phyloP scores from a whole-genome alignment of 2,113 vertebrate species.

The Myotis davidii region DNA sequence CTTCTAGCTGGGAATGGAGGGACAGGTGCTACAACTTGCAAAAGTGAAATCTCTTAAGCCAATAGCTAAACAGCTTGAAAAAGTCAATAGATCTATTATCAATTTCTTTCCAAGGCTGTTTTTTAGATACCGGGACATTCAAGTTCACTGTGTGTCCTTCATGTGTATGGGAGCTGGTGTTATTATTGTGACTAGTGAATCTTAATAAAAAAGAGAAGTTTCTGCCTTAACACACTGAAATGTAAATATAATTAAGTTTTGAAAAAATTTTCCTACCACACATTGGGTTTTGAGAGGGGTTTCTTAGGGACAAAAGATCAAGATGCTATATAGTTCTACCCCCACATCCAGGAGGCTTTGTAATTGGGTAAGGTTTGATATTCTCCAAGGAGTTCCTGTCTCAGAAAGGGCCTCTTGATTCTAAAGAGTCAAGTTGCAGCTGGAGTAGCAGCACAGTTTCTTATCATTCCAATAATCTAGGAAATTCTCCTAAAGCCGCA shows the following conservation, averaged over 20 bases:
- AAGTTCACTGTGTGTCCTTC: not conserved
- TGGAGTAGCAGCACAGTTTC: not conserved
- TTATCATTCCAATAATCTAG: not conserved
- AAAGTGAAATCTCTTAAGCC: constrained; percentile 9
- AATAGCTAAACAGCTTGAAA: not conserved
- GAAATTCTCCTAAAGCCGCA: not conserved
- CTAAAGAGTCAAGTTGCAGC: not conserved
- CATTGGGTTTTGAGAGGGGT: not conserved
- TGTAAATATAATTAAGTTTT: not conserved
- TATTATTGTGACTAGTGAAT: not conserved
- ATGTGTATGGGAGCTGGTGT: not conserved
- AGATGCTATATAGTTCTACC: not conserved
- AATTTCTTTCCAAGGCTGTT: not conserved
- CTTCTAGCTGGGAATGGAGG: not conserved
- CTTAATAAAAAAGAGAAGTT: not conserved
- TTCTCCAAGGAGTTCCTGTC: not conserved
- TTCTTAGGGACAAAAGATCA: constrained; percentile 30
- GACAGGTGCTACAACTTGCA: not conserved
- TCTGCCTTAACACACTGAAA: not conserved
- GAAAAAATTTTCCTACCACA: not conserved
- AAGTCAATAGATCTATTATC: not conserved
- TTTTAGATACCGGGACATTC: not conserved
- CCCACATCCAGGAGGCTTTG: not conserved
- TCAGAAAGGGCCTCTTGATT: not conserved
- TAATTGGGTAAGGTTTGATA: not conserved